A percentile compares a stretch with the other conserved stretches of the same genome.
Evolutionary conservation across 30 jellyfish, hydroid and myxozoan species (phyloP).

Genomic region (Catostylus mosaicus): DNA sequence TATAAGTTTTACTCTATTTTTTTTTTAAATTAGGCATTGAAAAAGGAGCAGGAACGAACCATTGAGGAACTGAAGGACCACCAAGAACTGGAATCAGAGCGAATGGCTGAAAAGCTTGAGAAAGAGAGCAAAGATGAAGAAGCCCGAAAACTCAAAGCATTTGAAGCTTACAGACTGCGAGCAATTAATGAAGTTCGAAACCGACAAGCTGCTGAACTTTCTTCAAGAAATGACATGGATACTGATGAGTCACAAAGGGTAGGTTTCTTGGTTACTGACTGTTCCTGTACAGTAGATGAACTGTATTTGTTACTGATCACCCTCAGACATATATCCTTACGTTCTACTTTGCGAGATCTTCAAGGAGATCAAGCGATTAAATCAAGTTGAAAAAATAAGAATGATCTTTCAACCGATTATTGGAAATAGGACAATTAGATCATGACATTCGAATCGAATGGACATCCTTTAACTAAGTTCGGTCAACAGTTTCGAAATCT

Average conservation of each 20-base stretch:
- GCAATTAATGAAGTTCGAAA: conserved; percentile 78
- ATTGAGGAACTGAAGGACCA: conserved; percentile 80
- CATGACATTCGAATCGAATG: no score
- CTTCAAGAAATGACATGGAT: conserved; percentile 82
- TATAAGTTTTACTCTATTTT: not conserved
- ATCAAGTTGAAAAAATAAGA: no score
- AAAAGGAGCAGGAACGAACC: conserved; percentile 83
- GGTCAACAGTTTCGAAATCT: no score
- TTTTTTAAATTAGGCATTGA: conserved; percentile 65
- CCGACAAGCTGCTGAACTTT: conserved; percentile 89
- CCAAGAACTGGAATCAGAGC: conserved; percentile 65
- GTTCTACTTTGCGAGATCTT: no score
- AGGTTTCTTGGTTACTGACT: not conserved
- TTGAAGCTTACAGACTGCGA: conserved; percentile 77
- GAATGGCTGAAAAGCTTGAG: conserved; percentile 68
- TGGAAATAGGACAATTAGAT: no score
- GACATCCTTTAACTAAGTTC: no score
- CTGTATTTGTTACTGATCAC: no score
- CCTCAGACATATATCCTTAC: no score
- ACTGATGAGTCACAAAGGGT: conserved; percentile 75
- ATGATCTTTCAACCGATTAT: no score
- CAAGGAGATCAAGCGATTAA: no score
- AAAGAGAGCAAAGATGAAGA: conserved; percentile 78
- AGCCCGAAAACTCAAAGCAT: conserved; percentile 67
- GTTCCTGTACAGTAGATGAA: no score